These are phyloP conservation scores for Pipistrellus kuhlii DNA, from an alignment of 2,797 vertebrate genomes.

Conservation along the genomic window DNA sequence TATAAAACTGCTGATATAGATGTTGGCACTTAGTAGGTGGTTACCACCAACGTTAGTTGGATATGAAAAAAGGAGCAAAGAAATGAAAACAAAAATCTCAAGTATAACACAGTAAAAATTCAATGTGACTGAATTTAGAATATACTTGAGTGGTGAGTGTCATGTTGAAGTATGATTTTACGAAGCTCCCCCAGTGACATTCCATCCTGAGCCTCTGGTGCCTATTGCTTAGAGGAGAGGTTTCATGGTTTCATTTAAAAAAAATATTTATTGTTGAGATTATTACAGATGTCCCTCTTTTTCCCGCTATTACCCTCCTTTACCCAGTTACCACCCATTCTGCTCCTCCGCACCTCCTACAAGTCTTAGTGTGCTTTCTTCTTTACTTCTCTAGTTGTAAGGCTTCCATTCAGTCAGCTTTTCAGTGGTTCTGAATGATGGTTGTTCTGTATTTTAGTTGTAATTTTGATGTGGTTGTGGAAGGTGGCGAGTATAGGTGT, in stretches of 20 bases:
- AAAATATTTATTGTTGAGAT: too few species aligned
- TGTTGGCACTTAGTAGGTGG: not conserved
- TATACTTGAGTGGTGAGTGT: not conserved
- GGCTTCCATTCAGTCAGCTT: too few species aligned
- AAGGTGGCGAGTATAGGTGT: too few species aligned
- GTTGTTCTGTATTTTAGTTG: too few species aligned
- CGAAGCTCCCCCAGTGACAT: accelerated
- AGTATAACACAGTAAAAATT: not conserved
- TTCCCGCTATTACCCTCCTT: too few species aligned
- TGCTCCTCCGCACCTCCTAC: too few species aligned
- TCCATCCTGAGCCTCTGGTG: not conserved
- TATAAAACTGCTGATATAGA: not conserved
- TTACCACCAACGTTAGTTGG: not conserved
- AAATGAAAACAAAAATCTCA: conserved; percentile 20
- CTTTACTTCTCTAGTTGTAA: too few species aligned
- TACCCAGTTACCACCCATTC: too few species aligned
- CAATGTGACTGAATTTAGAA: not conserved
- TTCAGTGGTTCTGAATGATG: too few species aligned
- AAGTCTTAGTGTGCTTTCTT: too few species aligned
- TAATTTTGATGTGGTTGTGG: too few species aligned
- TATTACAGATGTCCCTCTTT: too few species aligned
- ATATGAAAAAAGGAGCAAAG: not conserved
- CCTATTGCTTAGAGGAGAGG: not conserved
- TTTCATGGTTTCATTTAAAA: not conserved
- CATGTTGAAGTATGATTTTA: not conserved